These are phyloP conservation scores for Dicentrarchus labrax DNA, from an alignment of 2,113 vertebrate genomes.

Conservation along the genomic window DNA sequence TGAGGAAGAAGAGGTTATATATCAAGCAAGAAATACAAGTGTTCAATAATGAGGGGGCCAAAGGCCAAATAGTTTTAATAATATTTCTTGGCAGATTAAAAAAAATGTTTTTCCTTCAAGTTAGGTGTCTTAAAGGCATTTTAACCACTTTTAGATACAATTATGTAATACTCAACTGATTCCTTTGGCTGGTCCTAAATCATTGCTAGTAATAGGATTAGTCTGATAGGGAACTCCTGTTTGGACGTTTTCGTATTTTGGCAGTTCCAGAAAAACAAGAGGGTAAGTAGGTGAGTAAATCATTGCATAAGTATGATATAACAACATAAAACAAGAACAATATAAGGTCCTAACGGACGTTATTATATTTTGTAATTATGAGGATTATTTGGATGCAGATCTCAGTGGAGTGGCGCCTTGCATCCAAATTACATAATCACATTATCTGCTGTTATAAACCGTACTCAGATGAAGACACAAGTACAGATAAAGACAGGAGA, in stretches of 20 bases:
- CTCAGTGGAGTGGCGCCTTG: neutral
- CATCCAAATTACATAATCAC: slow-evolving; percentile 25
- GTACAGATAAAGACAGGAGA: neutral
- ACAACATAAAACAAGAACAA: slow-evolving; percentile 12
- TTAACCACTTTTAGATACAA: neutral
- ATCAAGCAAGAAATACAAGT: neutral
- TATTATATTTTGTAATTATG: slow-evolving; percentile 1
- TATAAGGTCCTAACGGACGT: neutral
- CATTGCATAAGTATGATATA: neutral
- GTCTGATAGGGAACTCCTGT: neutral
- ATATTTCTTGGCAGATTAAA: neutral
- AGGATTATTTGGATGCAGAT: slow-evolving; percentile 14
- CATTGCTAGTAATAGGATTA: neutral
- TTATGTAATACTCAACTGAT: neutral
- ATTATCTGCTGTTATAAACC: slow-evolving; percentile 32
- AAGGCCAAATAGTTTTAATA: neutral
- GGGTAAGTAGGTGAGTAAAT: neutral
- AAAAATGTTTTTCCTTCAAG: neutral
- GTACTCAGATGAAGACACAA: neutral
- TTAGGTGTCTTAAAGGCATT: neutral
- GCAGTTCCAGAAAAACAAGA: neutral
- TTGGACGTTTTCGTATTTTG: too few relatives aligned
- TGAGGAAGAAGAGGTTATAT: neutral
- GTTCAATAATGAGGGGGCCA: neutral
- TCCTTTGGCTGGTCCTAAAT: neutral